Conservation (phyloP, 2,797 vertebrate species). For the Tinamus major region DNA sequence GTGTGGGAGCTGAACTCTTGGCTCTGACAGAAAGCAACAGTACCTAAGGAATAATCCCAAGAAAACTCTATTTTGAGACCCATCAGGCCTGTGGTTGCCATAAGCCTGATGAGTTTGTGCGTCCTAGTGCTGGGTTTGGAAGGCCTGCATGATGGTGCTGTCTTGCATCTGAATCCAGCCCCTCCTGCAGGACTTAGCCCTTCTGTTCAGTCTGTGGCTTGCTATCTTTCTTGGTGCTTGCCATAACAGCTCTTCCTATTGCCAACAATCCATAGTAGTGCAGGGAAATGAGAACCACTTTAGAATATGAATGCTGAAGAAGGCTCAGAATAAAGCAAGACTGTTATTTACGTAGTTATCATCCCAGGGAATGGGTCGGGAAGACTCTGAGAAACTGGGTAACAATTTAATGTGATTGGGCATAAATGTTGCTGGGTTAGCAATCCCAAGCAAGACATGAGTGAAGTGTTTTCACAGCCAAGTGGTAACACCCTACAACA, state of each 20-base stretch:
- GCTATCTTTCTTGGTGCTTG: background rate
- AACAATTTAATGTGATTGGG: accelerated
- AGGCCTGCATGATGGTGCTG: background rate
- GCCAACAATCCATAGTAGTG: background rate
- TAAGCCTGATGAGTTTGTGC: background rate
- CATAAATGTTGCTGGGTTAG: background rate
- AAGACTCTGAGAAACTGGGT: background rate
- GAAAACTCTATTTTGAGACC: background rate
- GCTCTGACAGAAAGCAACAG: background rate
- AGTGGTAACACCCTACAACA: background rate
- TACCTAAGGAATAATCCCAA: background rate
- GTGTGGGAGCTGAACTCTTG: too few relatives aligned
- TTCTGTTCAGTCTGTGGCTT: background rate
- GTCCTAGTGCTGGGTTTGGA: background rate
- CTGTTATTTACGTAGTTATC: background rate
- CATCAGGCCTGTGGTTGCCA: background rate
- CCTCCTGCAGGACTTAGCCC: background rate
- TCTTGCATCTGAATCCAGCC: background rate
- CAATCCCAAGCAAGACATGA: background rate
- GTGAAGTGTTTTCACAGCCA: background rate
- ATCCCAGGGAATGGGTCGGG: background rate
- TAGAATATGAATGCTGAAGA: background rate
- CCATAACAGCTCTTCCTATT: background rate
- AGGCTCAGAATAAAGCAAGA: background rate
- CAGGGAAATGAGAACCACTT: background rate